phyloP scores from a whole-genome alignment of 2,888 invertebrate genomes.

The Coremacera marginata region DNA sequence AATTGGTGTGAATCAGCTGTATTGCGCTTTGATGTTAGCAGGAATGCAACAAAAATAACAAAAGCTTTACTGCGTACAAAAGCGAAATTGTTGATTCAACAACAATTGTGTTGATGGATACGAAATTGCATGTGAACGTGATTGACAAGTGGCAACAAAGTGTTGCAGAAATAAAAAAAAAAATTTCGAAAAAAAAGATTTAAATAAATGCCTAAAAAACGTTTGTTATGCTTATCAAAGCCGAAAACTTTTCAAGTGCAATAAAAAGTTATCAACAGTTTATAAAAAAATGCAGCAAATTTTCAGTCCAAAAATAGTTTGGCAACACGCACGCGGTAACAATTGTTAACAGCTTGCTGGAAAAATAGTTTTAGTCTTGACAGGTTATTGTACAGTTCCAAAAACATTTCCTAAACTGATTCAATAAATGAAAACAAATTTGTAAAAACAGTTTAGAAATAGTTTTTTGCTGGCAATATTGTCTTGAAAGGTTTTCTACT shows the following conservation, averaged over 20 bases:
- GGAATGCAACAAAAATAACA: conserved; percentile 6
- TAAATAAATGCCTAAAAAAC: background rate
- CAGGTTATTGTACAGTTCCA: too few relatives aligned
- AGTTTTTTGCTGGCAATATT: too few relatives aligned
- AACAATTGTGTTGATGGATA: conserved; percentile 38
- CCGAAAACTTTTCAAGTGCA: background rate
- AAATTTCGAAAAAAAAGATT: background rate
- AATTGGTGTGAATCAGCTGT: conserved; percentile 61
- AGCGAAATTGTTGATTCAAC: conserved; percentile 24
- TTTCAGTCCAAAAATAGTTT: too few relatives aligned
- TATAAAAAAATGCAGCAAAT: too few relatives aligned
- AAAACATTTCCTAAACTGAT: too few relatives aligned
- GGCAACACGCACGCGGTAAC: too few relatives aligned
- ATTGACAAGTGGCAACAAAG: conserved; percentile 7
- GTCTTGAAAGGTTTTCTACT: too few relatives aligned
- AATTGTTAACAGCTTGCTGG: too few relatives aligned
- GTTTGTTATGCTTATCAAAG: background rate
- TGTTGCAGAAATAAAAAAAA: background rate
- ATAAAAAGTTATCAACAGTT: background rate
- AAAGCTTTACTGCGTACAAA: background rate
- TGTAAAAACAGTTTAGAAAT: too few relatives aligned
- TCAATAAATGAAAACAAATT: too few relatives aligned
- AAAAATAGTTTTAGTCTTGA: too few relatives aligned
- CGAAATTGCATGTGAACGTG: conserved; percentile 55
- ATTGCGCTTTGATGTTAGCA: conserved; percentile 30